Evolutionary conservation across 2,888 invertebrate species (phyloP).

Genomic region (Gastracanthus pulcherrimus): DNA sequence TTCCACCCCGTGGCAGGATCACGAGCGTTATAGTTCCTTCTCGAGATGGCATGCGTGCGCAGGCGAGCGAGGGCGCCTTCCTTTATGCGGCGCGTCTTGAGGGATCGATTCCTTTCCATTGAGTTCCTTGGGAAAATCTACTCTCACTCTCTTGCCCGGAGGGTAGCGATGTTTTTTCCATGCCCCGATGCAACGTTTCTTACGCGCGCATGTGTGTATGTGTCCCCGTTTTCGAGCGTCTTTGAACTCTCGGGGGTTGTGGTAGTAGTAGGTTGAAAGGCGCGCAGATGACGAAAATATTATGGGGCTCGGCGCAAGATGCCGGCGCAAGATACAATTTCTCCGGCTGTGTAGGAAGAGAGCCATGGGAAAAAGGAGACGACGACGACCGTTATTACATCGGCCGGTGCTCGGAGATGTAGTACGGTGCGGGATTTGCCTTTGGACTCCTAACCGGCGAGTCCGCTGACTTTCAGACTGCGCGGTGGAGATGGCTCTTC

Average conservation of each 20-base stretch:
- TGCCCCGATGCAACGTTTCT: neutral
- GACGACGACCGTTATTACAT: conserved; percentile 43
- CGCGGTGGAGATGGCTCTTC: too few relatives aligned
- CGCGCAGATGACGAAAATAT: conserved; percentile 55
- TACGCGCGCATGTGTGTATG: too few relatives aligned
- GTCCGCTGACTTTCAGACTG: neutral
- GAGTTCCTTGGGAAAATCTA: conserved; percentile 56
- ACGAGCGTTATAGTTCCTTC: conserved; percentile 2
- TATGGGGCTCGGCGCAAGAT: conserved; percentile 36
- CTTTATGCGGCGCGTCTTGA: conserved; percentile 41
- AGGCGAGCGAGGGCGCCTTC: conserved; percentile 7
- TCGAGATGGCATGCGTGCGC: neutral
- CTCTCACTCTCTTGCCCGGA: neutral
- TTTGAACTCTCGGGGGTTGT: neutral
- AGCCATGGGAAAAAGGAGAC: conserved; percentile 53
- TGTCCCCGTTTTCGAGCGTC: conserved; percentile 4
- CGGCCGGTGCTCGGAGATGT: too few relatives aligned
- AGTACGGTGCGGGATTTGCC: too few relatives aligned
- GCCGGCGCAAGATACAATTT: conserved; percentile 39
- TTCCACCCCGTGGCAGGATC: conserved; percentile 34
- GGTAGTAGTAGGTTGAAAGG: conserved; percentile 1
- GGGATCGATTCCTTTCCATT: conserved; percentile 49
- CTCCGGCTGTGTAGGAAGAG: neutral
- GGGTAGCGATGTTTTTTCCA: neutral
- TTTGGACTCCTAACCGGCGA: too few relatives aligned